Conservation (phyloP, 2,113 vertebrate genomes). For the Chionis minor region DNA sequence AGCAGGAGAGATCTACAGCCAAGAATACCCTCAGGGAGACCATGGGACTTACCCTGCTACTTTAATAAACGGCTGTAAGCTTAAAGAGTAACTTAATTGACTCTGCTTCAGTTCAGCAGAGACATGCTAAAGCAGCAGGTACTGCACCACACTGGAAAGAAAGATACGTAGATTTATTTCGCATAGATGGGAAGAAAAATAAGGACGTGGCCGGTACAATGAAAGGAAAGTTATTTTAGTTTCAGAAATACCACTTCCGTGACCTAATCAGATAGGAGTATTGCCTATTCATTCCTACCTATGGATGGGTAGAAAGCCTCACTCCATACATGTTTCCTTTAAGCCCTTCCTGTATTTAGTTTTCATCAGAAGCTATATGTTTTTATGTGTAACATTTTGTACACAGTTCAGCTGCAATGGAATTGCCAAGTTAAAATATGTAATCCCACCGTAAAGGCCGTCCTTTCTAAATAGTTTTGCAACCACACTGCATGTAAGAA, state of each 20-base stretch:
- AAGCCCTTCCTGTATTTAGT: neutral
- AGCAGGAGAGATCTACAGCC: neutral
- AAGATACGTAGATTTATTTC: neutral
- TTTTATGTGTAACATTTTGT: neutral
- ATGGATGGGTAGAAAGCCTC: neutral
- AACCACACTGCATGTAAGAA: rapidly evolving
- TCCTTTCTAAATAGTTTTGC: neutral
- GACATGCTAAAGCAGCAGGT: neutral
- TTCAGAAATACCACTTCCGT: neutral
- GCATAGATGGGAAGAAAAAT: neutral
- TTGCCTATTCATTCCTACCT: neutral
- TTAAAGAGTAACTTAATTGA: neutral
- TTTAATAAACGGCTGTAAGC: neutral
- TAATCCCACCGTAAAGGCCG: neutral
- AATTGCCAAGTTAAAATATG: neutral
- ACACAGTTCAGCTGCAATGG: neutral
- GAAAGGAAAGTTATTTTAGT: neutral
- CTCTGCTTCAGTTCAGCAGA: neutral
- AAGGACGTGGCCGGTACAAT: neutral
- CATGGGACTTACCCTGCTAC: neutral
- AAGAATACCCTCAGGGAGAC: neutral
- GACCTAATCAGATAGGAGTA: neutral
- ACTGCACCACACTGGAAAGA: neutral
- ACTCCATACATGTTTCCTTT: neutral
- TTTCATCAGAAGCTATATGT: neutral